Percentiles rank a stretch among this genome's conserved stretches.
phyloP scores from a whole-genome alignment of 1,140 invertebrate species.

The Whitmania pigra region DNA sequence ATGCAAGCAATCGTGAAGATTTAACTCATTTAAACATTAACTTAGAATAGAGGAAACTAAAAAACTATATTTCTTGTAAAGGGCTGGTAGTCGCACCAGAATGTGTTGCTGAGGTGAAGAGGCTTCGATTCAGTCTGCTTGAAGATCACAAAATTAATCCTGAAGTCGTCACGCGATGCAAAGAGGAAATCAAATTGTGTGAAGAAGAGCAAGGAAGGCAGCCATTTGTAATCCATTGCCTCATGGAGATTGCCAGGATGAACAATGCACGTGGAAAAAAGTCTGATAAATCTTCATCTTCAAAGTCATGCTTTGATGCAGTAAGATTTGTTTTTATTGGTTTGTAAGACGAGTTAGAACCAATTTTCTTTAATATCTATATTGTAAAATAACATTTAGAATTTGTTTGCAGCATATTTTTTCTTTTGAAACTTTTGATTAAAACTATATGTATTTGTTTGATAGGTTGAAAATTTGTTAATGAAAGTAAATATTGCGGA shows the following conservation, averaged over 20 bases:
- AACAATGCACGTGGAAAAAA: not conserved
- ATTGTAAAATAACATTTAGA: too few species aligned
- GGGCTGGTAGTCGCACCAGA: constrained; percentile 55
- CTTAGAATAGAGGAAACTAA: too few species aligned
- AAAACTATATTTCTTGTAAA: constrained; percentile 22
- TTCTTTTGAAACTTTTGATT: too few species aligned
- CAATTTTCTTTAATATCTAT: too few species aligned
- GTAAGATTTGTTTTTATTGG: too few species aligned
- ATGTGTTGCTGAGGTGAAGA: constrained; percentile 68
- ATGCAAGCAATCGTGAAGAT: too few species aligned
- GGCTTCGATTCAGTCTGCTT: constrained; percentile 77
- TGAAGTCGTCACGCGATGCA: constrained; percentile 65
- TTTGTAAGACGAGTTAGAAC: too few species aligned
- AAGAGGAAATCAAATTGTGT: constrained; percentile 56
- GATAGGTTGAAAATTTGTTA: constrained; percentile 58
- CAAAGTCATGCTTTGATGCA: too few species aligned
- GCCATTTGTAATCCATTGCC: constrained; percentile 82
- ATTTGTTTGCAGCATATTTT: too few species aligned
- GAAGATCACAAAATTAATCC: constrained; percentile 82
- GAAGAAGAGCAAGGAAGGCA: constrained; percentile 54
- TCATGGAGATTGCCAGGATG: constrained; percentile 69
- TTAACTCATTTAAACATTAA: too few species aligned
- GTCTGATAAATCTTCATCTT: too few species aligned
- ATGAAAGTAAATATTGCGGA: constrained; percentile 54
- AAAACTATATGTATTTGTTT: too few species aligned